Percentiles rank a stretch among this genome's conserved stretches.
phyloP scores from a whole-genome alignment of 1,140 invertebrate genomes.

The Brachionus angularis region DNA sequence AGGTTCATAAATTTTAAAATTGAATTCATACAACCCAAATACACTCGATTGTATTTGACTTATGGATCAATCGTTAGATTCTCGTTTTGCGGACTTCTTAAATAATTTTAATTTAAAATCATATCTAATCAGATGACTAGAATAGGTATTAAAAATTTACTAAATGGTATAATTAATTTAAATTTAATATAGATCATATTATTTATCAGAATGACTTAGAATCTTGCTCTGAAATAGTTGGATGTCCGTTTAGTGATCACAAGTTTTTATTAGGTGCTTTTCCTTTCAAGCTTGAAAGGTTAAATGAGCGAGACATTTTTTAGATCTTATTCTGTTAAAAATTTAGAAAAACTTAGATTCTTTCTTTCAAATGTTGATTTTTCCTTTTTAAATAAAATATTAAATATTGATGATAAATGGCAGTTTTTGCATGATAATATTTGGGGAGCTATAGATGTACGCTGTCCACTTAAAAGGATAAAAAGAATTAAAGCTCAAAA shows the following conservation, averaged over 20 bases:
- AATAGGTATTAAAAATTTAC: background rate
- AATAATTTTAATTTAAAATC: background rate
- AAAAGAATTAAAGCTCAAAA: background rate
- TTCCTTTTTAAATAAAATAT: background rate
- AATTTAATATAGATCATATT: conserved; percentile 4
- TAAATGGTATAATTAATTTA: background rate
- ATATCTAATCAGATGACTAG: background rate
- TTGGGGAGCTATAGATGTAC: background rate
- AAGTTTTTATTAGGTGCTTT: background rate
- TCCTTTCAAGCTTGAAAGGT: background rate
- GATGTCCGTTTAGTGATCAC: background rate
- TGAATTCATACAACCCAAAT: too few species aligned
- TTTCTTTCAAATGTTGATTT: background rate
- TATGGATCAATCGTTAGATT: background rate
- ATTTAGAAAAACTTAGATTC: background rate
- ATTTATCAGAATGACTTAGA: background rate
- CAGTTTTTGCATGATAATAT: background rate
- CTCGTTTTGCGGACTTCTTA: background rate
- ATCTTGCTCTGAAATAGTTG: background rate
- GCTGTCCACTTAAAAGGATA: background rate
- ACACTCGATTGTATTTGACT: background rate
- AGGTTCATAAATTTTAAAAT: too few species aligned
- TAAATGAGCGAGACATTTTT: background rate
- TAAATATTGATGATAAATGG: background rate
- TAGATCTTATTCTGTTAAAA: background rate